Evolutionary conservation across 2,113 vertebrate genomes (phyloP).

Genomic region (Athene cunicularia): DNA sequence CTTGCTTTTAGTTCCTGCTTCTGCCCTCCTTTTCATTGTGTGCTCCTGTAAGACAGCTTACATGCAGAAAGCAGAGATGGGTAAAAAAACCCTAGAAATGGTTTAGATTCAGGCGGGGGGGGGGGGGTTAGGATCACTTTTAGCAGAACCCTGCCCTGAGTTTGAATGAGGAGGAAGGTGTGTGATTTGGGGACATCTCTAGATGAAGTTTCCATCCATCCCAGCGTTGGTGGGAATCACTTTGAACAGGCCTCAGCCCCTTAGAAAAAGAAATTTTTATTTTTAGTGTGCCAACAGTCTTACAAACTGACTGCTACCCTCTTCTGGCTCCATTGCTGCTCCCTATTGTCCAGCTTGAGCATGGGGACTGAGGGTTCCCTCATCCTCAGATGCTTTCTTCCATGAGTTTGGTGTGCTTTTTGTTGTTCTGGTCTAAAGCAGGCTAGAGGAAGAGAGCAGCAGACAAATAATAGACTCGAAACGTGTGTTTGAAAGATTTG

Average conservation of each 20-base stretch:
- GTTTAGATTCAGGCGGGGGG: not conserved
- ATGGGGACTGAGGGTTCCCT: not conserved
- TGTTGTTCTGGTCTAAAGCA: not conserved
- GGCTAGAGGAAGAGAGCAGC: not conserved
- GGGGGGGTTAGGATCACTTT: not conserved
- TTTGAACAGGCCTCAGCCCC: not conserved
- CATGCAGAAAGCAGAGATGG: not conserved
- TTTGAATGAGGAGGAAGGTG: not conserved
- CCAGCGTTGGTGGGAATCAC: not conserved
- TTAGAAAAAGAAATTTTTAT: not conserved
- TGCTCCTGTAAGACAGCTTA: not conserved
- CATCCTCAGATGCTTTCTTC: not conserved
- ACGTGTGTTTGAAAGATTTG: not conserved
- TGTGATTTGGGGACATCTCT: not conserved
- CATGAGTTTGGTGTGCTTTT: not conserved
- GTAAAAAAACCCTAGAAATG: accelerated
- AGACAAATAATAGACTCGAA: not conserved
- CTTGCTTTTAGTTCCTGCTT: not conserved
- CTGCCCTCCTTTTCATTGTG: not conserved
- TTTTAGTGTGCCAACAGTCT: not conserved
- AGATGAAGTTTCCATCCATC: not conserved
- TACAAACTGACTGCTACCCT: not conserved
- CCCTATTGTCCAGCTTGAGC: not conserved
- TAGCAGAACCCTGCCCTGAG: not conserved
- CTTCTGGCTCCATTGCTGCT: not conserved